A percentile compares a stretch with the other conserved stretches of the same genome.
These are phyloP conservation scores for Cataglyphis hispanica DNA, from an alignment of 1,140 invertebrate genomes.

Conservation along the genomic window DNA sequence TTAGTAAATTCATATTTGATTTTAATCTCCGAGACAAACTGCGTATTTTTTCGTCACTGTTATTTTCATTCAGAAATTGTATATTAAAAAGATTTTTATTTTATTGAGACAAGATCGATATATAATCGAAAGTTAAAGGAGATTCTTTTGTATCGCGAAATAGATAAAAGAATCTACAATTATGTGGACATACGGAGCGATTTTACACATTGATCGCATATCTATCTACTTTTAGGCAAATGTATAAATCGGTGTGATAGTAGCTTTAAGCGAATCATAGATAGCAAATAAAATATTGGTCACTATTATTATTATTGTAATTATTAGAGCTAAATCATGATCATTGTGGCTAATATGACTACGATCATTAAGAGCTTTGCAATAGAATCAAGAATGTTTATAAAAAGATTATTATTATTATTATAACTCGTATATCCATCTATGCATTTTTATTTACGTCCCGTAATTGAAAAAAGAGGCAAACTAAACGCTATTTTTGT, in stretches of 20 bases:
- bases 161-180: conserved; percentile 22
- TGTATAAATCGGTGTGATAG: conserved; percentile 87
- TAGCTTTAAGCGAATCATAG: conserved; percentile 83
- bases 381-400: conserved; percentile 64
- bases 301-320: conserved; percentile 76
- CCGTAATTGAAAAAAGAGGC: conserved; percentile 6
- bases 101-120: neutral
- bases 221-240: conserved; percentile 77
- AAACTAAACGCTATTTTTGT: conserved; percentile 17
- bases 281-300: conserved; percentile 79
- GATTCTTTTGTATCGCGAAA: conserved; percentile 34
- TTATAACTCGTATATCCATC: conserved; percentile 48
- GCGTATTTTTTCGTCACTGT: neutral
- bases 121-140: conserved; percentile 17
- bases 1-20: conserved; percentile 3
- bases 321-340: conserved; percentile 66
- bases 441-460: conserved; percentile 76
- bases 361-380: conserved; percentile 68
- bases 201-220: conserved; percentile 70
- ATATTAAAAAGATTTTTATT: conserved; percentile 30
- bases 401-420: conserved; percentile 43
- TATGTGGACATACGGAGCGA: conserved; percentile 15
- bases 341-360: conserved; percentile 61
- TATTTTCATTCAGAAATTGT: neutral
- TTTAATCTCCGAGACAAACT: neutral